Evolutionary conservation across 2,797 vertebrate species (phyloP), one percentile per base, ranked within the genome.

Genomic region (Trachurus trachurus): DNA sequence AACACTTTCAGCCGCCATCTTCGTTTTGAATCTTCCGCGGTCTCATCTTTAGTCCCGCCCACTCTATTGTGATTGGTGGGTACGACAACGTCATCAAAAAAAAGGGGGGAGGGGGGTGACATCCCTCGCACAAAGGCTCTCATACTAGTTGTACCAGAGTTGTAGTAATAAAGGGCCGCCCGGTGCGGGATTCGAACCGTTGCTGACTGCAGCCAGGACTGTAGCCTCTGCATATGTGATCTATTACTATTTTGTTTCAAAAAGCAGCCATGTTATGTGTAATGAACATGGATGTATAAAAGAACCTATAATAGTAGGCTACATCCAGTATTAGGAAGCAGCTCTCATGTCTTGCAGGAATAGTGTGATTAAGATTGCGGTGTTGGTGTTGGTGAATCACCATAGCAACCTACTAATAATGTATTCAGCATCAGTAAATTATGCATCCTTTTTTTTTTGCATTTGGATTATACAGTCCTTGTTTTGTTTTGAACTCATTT

Each of bases 1-100:
- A 60, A 75, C 78, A 34, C 74, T 85, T 74, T 83, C 89, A 45
- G 90, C 85, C 86, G 95, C 95, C 95, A 95, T 96, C 74, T 94
- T 94, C 76, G 12, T 90, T 95, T 96, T 94, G 92, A 96, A 96
- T 95, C 88, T 89, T 91, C 93, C 95, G 92, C 95, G 72, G 60
- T 76, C 81, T 84, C 47, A 57, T 56, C 3, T 26, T 62, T 76
- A 47, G 76, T n/a, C 65, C 88, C 83, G 72, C 88, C 88, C 73
- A 40, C 66, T 0, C 4, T 0, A 0, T 17, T 70, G 26, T 77
- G 79, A 92, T 92, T 92, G 89, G 92, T 16, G 74, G 8, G 40
- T 16, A 71, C 7, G 34, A 7, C 0, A 0, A 78, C 66, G 80
- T 87, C 66, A 76, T 9, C 0, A 0, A 1, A 1, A 22, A n/a